Evolutionary conservation across 1,140 invertebrate species (phyloP), one percentile per base, ranked within the genome.

Genomic region (Drosophila nannoptera): DNA sequence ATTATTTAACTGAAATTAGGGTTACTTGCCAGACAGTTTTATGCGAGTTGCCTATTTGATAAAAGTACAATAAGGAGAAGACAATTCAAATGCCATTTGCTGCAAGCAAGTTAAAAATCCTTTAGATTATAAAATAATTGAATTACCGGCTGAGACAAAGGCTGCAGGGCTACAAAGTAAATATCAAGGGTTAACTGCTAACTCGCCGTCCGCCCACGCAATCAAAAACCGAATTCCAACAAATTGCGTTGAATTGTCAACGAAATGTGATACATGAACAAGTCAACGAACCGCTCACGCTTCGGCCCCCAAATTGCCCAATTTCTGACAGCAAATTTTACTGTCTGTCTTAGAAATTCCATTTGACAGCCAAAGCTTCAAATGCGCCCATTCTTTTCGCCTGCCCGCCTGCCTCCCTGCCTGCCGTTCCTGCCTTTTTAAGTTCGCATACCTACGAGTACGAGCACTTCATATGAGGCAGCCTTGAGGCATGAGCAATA

Each of bases 71-170:
- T 32, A 32, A 33, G 56, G 50, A n/a, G 7, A 2, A 4, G 2
- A 38, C 52, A 59, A 48, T 33, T 4, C 42, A n/a, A 40, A 54
- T 29, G 16, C 33, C 14, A 71, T 50, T 50, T 71, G 42, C 35
- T 60, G 63, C 35, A 53, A 54, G 56, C 58, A 59, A 38, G 45
- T 70, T 65, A 66, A 16, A 64, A 70, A 54, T 70, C 52, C 16
- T 70, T 74, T 86, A 77, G 69, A 84, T 84, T 84, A 86, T 60
- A 77, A 80, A 70, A 59, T 86, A 84, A 84, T 84, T 84, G 77
- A 86, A 86, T 84, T 53, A 68, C 50, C 50, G 38, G 40, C 64
- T 55, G 46, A 65, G 61, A 53, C 48, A 73, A 58, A 52, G 40
- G 31, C 9, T n/a, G 9, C 12, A 9, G 5, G 40, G 14, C n/a